Conservation (phyloP, 2,113 vertebrate species). For the Malurus melanocephalus region DNA sequence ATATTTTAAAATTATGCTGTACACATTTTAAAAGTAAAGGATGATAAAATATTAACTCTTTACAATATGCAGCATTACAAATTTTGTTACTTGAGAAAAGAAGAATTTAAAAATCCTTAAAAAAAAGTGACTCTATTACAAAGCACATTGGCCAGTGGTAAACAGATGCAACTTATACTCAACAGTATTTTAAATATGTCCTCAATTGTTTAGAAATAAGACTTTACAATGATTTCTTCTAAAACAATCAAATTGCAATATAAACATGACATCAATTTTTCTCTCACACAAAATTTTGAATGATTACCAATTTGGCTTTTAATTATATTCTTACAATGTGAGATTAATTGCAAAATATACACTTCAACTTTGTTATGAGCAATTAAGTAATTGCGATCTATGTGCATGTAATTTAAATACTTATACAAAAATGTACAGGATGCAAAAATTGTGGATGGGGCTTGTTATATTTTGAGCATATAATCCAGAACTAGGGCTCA, state of each 20-base stretch:
- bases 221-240: background rate
- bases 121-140: background rate
- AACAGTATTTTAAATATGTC: background rate
- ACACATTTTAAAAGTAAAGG: background rate
- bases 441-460: background rate
- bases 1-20: background rate
- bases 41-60: background rate
- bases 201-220: background rate
- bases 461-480: background rate
- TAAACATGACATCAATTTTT: background rate
- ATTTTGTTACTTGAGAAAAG: background rate
- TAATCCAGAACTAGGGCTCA: background rate
- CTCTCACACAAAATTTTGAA: background rate
- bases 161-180: background rate
- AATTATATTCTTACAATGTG: background rate
- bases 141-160: background rate
- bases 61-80: background rate
- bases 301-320: background rate
- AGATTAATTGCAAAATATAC: background rate
- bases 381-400: conserved; percentile 21
- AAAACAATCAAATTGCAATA: background rate
- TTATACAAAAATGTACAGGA: background rate
- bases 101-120: background rate
- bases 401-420: background rate
- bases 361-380: background rate